Evolutionary conservation across 1,140 invertebrate species (phyloP), one percentile per base, ranked within the genome.

Genomic region (Halesus radiatus): DNA sequence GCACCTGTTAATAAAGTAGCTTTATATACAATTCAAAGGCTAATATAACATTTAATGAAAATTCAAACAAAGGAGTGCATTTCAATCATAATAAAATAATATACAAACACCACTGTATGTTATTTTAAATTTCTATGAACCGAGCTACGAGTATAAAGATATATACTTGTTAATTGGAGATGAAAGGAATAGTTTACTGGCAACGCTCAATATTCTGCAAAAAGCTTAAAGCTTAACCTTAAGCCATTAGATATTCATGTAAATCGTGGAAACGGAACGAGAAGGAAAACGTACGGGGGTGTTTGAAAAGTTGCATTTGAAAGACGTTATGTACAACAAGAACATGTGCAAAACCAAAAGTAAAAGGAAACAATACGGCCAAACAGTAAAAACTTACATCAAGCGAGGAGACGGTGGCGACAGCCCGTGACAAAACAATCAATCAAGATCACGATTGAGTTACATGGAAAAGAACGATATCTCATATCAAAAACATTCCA

Each of bases 341-440:
- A 74, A 74, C 70, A 74, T 74, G 70, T 74, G 70, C 70, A 74
- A 32, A 74, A 74, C 70, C 5, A 56, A 74, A 74, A 23, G 53
- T 73, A 23, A 73, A 73, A 53, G 8, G 3, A 54, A 53, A 53
- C 16, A 73, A 73, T 22, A 81, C 76, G 56, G 80, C 80, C 80
- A 84, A 82, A 53, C 79, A 84, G 83, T 87, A 88, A 85, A 84
- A 88, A 90, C 89, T 90, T 90, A 90, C 89, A 89, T 87, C 85
- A 89, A 89, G 88, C 88, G 83, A 76, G 73, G 81, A 85, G 86
- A 86, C 88, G 87, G 85, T 84, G 78, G 79, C 80, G 81, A 88
- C 85, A 85, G 85, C 88, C 89, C 89, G 88, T 88, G 82, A 87
- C 85, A 74, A 85, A 85, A 84, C 84, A 89, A 89, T 80, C 81